These are phyloP conservation scores for Leptinotarsa texana DNA, from an alignment of 1,140 invertebrate genomes.

Conservation along the genomic window DNA sequence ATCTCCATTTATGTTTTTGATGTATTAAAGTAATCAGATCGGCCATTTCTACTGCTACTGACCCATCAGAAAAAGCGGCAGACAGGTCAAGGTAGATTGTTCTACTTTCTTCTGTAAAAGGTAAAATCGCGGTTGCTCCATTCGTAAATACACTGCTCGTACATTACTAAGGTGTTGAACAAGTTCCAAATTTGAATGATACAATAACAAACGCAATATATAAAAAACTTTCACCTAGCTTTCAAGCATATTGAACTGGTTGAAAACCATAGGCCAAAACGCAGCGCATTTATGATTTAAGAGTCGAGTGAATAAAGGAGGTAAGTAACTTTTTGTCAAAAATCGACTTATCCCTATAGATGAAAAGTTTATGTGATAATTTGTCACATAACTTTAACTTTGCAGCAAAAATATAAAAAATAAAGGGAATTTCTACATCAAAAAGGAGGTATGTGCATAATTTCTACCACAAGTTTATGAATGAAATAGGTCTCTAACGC, in stretches of 20 bases:
- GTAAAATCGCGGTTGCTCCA: slow-evolving; percentile 7
- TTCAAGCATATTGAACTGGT: background rate
- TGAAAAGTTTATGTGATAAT: no score
- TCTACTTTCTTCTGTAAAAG: slow-evolving; percentile 23
- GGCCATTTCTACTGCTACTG: background rate
- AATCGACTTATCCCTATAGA: no score
- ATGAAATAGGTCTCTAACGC: no score
- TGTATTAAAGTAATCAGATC: no score
- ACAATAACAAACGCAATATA: background rate
- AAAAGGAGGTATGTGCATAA: no score
- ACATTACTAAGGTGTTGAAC: background rate
- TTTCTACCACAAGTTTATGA: no score
- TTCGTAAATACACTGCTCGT: slow-evolving; percentile 2
- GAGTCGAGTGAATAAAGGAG: no score
- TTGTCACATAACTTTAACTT: no score
- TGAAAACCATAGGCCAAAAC: background rate
- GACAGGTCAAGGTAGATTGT: slow-evolving; percentile 27
- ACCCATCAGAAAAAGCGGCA: slow-evolving; percentile 2
- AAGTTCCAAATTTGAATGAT: background rate
- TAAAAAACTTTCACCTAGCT: background rate
- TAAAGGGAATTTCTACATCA: no score
- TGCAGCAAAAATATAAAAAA: no score
- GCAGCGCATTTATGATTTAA: background rate
- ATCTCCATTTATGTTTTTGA: no score
- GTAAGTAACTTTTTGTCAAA: no score